Base-by-base conservation (phyloP, 1,140 invertebrate species). In the Trichomalopsis sarcophagae region DNA sequence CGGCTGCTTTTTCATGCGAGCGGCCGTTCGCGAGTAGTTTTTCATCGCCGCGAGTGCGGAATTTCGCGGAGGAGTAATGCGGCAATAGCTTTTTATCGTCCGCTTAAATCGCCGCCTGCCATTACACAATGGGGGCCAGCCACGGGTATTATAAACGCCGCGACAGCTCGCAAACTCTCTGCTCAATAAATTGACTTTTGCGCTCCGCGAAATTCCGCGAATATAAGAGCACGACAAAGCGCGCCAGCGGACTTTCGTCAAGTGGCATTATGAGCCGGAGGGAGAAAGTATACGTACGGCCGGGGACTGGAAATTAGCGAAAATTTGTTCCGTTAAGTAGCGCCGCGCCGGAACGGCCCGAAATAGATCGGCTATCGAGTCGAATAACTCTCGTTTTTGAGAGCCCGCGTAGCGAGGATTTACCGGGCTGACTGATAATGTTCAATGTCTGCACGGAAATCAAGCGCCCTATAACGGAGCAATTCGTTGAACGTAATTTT, bases 31-130 rank as follows among this genome's bases (percentile, higher is more conserved):
- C 3, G 17, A n/a, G 36, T 75, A 47, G 30, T 82, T 82, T 76
- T 62, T 75, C 71, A 36, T 74, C 10, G 33, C 23, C n/a, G 9
- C 27, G 27, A 27, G 27, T 27, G 27, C 6, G 47, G 44, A 75
- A 78, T 82, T 82, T 82, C 36, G 27, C 3, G 4, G 40, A 55
- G 36, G 14, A 73, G 27, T 81, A 74, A 74, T 33, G 81, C 47
- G n/a, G 21, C 73, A 66, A 75, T 75, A 33, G 75, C 2, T 75
- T 76, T 76, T 82, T 82, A 82, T 82, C 33, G 33, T 2, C 33
- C n/a, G 21, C 21, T 75, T 66, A 82, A 75, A 76, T 82, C 21
- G 6, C 30, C 23, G 6, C 27, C 1, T 17, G 27, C 14, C 14
- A 69, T 50, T 81, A 9, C 79, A 73, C 68, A 81, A 81, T 81